Evolutionary conservation across 2,113 vertebrate genomes (phyloP).

Genomic region (Sander lucioperca): DNA sequence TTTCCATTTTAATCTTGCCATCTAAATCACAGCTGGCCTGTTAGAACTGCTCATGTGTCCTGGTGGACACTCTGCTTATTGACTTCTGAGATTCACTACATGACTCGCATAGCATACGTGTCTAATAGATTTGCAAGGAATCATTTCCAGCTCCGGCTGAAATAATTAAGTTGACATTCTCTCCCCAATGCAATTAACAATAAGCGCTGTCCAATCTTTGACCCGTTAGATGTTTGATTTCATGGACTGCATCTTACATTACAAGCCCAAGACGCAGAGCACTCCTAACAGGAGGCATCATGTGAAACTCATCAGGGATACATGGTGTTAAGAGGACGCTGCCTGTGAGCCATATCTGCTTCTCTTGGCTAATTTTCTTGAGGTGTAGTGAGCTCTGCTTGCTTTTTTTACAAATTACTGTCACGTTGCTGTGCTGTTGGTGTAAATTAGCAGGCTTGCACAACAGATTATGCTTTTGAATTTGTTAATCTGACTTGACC

Average conservation of each 20-base stretch:
- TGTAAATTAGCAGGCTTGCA: conserved; percentile 21
- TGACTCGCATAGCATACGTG: conserved; percentile 75
- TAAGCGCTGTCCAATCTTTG: conserved; percentile 70
- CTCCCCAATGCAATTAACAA: conserved; percentile 77
- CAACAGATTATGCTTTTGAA: conserved; percentile 7
- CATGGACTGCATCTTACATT: conserved; percentile 68
- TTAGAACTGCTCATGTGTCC: conserved; percentile 27
- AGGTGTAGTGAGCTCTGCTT: conserved; percentile 46
- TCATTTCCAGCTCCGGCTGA: conserved; percentile 72
- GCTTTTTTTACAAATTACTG: conserved; percentile 45
- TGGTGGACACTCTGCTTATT: conserved; percentile 58
- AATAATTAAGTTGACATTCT: conserved; percentile 83
- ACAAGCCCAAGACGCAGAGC: conserved; percentile 22
- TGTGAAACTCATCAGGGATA: conserved; percentile 47
- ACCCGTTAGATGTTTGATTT: conserved; percentile 79
- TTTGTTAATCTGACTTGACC: neutral
- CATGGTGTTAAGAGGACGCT: conserved; percentile 39
- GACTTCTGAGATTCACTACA: conserved; percentile 68
- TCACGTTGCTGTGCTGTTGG: conserved; percentile 32
- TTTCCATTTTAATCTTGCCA: conserved; percentile 3
- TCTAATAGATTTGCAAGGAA: conserved; percentile 78
- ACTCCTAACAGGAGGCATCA: conserved; percentile 39
- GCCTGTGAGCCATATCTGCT: conserved; percentile 55
- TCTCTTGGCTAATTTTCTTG: conserved; percentile 50
- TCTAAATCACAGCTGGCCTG: conserved; percentile 34